Evolutionary conservation across 2,888 invertebrate genomes (phyloP), one percentile per base, ranked within the genome.

Genomic region (Kryphioiulus occultus): DNA sequence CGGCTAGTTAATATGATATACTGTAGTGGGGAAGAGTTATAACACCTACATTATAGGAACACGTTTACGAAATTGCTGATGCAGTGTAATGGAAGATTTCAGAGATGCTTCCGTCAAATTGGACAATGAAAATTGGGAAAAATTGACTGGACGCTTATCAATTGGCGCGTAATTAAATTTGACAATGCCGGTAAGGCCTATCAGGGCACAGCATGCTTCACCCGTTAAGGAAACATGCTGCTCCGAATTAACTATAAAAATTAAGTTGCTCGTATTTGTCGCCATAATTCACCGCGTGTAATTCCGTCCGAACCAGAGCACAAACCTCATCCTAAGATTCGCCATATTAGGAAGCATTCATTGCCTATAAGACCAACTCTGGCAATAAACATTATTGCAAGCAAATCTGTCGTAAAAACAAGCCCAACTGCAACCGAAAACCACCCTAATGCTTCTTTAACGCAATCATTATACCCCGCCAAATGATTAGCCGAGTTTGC

Each of bases 161-260:
- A 10, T 68, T 68, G 68, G 26, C n/a, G n/a, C 22, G 68, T 68
- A 68, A 68, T 68, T 22, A 68, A 68, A 26, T 68, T n/a, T 19
- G 26, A 7, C 22, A 22, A 26, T 68, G n/a, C 22, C 3, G 26
- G 68, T 0, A 68, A 26, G 68, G 68, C 68, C 22, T 26, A 68
- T 68, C 68, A 26, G 26, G 2, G 26, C 22, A 68, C 22, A 68
- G 7, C 68, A 26, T 68, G 68, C 22, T 68, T 19, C 68, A 22
- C 68, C 68, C 68, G 68, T 68, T 68, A 68, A 68, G 68, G 68
- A 68, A 68, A 68, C 68, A 68, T 68, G 68, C 68, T 68, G 68
- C 22, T 68, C 68, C 22, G 68, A 22, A 22, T 68, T 68, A n/a
- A 68, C 68, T 26, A 68, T 68, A 68, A 68, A 68, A 68, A 68